Evolutionary conservation across 2,113 vertebrate species (phyloP).

Genomic region (Corythaixoides concolor): DNA sequence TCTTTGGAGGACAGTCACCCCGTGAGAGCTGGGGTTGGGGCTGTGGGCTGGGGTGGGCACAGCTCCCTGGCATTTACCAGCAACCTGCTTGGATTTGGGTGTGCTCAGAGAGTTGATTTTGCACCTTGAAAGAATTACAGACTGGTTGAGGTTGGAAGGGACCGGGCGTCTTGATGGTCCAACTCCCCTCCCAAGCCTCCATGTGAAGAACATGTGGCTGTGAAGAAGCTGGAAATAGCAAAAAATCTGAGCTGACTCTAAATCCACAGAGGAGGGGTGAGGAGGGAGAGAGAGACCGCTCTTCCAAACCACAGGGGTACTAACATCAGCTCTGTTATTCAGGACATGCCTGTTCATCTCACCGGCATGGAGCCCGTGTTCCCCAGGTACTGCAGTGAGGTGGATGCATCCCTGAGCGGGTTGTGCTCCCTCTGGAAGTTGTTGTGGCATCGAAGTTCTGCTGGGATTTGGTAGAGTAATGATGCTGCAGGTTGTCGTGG

Average conservation of each 20-base stretch:
- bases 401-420: rapidly evolving
- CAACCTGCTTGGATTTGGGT: background rate
- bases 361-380: background rate
- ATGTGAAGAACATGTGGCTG: background rate
- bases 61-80: background rate
- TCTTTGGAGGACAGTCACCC: background rate
- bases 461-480: background rate
- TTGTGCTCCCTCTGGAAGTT: background rate
- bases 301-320: background rate
- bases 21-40: background rate
- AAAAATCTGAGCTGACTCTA: background rate
- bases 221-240: background rate
- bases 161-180: background rate
- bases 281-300: background rate
- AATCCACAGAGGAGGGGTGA: background rate
- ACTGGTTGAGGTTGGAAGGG: background rate
- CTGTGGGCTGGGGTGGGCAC: background rate
- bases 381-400: background rate
- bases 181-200: background rate
- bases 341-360: background rate
- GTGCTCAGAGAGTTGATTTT: background rate
- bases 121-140: background rate
- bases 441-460: background rate
- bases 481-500: background rate
- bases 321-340: background rate